Conservation (phyloP, 2,797 vertebrate genomes). For the Mionectes olivaceus region DNA sequence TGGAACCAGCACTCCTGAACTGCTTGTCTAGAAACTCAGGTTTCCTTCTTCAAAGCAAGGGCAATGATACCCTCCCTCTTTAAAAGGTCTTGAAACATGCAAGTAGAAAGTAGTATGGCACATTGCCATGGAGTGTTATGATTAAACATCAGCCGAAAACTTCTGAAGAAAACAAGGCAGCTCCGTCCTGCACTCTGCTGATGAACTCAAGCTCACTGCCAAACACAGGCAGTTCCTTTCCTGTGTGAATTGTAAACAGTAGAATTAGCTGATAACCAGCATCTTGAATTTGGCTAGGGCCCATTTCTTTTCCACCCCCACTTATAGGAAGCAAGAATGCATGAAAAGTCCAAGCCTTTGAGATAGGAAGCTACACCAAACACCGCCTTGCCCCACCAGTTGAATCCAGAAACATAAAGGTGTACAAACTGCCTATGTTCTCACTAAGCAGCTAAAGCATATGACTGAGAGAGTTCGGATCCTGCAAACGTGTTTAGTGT, state of each 20-base stretch:
- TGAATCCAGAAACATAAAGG: constrained; percentile 27
- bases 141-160: background rate
- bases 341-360: background rate
- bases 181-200: background rate
- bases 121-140: accelerated
- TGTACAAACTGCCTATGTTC: background rate
- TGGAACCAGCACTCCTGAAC: background rate
- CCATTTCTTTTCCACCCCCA: background rate
- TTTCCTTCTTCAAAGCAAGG: background rate
- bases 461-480: background rate
- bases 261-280: constrained; percentile 2
- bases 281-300: background rate
- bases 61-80: background rate
- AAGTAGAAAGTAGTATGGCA: background rate
- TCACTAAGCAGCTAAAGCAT: background rate
- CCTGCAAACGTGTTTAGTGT: background rate
- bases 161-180: background rate
- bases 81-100: accelerated
- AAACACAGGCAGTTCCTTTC: background rate
- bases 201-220: background rate
- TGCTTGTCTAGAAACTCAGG: background rate
- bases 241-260: background rate
- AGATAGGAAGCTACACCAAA: background rate
- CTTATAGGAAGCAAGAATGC: background rate
- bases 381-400: background rate